phyloP scores from a whole-genome alignment of 1,140 invertebrate species.

The Pseudachorutes palmiensis region DNA sequence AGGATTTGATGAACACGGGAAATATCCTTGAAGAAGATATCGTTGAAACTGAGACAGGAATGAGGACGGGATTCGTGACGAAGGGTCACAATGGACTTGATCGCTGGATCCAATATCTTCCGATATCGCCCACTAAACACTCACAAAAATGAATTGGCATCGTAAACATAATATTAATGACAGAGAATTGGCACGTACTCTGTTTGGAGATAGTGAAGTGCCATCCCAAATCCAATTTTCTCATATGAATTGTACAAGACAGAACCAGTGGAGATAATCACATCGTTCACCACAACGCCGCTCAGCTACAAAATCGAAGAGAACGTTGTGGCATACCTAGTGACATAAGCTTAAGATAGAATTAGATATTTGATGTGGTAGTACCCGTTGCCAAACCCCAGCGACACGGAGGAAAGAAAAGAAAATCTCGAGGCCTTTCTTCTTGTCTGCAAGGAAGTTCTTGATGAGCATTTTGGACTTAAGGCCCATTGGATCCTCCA shows the following conservation, averaged over 20 bases:
- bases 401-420: slow-evolving; percentile 67
- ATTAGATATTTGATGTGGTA: slow-evolving; percentile 20
- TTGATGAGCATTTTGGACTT: slow-evolving; percentile 36
- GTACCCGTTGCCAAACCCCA: slow-evolving; percentile 62
- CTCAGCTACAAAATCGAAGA: slow-evolving; percentile 46
- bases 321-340: not conserved
- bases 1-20: slow-evolving; percentile 33
- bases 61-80: slow-evolving; percentile 20
- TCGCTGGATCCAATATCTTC: slow-evolving; percentile 25
- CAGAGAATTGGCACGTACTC: slow-evolving; percentile 45
- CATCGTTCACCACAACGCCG: slow-evolving; percentile 51
- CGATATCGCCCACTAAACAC: slow-evolving; percentile 17
- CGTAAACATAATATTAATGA: slow-evolving; percentile 8
- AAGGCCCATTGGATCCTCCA: slow-evolving; percentile 24
- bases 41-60: slow-evolving; percentile 29
- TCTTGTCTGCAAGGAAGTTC: slow-evolving; percentile 64
- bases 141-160: not conserved
- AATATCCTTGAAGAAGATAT: slow-evolving; percentile 36
- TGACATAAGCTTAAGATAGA: not conserved
- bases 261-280: slow-evolving; percentile 55
- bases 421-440: slow-evolving; percentile 64
- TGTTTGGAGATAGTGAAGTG: slow-evolving; percentile 57
- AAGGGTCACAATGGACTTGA: slow-evolving; percentile 24
- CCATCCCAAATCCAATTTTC: slow-evolving; percentile 65
- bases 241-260: slow-evolving; percentile 61